Base-by-base conservation (phyloP, 2,888 invertebrate genomes). In the Diplolepis rosae region DNA sequence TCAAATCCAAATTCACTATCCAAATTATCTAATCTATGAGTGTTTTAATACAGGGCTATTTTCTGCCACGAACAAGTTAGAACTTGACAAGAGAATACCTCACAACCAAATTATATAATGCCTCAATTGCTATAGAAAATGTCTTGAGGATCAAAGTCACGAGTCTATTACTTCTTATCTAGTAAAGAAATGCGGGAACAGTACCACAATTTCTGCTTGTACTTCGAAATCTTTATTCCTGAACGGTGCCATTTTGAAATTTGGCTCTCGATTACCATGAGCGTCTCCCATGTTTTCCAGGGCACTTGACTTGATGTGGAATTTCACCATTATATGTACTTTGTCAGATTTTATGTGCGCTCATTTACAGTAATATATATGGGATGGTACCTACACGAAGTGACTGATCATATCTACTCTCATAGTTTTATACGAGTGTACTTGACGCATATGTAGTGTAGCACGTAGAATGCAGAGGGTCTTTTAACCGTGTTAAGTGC, bases 401-500 rank as follows among this genome's bases (percentile, higher is more conserved):
- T 42, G 28, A 50, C 54, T 42, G 51, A 52, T 54, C 52, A 52
- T 51, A 42, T 27, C 39, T 52, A 52, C 54, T 68, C 54, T 45
- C 39, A 30, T 61, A 39, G 39, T 56, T 30, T 51, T 45, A 65
- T 68, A 65, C 56, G 52, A 67, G 71, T 71, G 52, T 39, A 52
- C 28, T 69, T 66, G 35, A 24, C 66, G 35, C 22, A 52, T 50
- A 56, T n/a, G 39, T 30, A 30, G 65, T 65, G 68, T 72, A 72
- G 68, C 67, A 69, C 69, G 66, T 69, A 61, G 54, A 70, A 32
- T 70, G 71, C 71, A 70, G 77, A 82, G 84, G 83, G 82, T 81
- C 83, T 79, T 78, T 84, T 82, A 85, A 85, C 81, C 79, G 81
- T 80, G 80, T 82, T 82, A 85, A 84, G 79, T 82, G 79, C 77